A percentile compares a stretch with the other conserved stretches of the same genome.
phyloP scores from a whole-genome alignment of 1,140 invertebrate species.

The Lordiphosa clarofinis region DNA sequence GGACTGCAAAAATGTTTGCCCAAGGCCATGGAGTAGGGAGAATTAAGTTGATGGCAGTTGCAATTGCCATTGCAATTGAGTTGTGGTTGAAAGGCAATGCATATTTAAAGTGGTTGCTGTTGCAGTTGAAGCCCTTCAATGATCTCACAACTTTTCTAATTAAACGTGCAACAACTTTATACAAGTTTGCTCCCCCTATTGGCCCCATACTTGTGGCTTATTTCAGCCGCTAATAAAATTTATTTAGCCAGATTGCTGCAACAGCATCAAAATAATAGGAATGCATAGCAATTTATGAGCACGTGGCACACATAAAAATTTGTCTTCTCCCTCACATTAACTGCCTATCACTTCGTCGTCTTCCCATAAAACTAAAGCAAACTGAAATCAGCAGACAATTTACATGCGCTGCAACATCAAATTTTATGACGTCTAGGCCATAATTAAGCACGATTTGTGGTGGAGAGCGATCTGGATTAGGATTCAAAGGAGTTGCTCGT shows the following conservation, averaged over 20 bases:
- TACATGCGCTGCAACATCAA: conserved; percentile 55
- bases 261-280: conserved; percentile 3
- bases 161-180: conserved; percentile 43
- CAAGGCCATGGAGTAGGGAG: conserved; percentile 8
- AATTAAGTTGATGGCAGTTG: conserved; percentile 12
- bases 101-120: conserved; percentile 39
- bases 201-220: conserved; percentile 3
- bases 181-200: conserved; percentile 1
- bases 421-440: conserved; percentile 63
- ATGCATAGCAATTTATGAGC: conserved; percentile 55
- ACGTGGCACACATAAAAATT: conserved; percentile 63
- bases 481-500: too few relatives aligned
- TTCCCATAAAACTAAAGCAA: conserved; percentile 9
- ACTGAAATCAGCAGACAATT: conserved; percentile 46
- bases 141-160: conserved; percentile 52
- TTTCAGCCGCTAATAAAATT: conserved; percentile 44
- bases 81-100: conserved; percentile 21
- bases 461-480: conserved; percentile 10
- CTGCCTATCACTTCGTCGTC: conserved; percentile 12
- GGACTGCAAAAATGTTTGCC: conserved; percentile 64
- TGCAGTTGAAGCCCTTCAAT: not conserved
- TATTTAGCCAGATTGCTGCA: conserved; percentile 25
- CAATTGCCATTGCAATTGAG: conserved; percentile 31
- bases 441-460: conserved; percentile 59
- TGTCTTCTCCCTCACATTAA: conserved; percentile 15